Base-by-base conservation (phyloP, 1,140 invertebrate genomes). In the Adoxophyes honmai region DNA sequence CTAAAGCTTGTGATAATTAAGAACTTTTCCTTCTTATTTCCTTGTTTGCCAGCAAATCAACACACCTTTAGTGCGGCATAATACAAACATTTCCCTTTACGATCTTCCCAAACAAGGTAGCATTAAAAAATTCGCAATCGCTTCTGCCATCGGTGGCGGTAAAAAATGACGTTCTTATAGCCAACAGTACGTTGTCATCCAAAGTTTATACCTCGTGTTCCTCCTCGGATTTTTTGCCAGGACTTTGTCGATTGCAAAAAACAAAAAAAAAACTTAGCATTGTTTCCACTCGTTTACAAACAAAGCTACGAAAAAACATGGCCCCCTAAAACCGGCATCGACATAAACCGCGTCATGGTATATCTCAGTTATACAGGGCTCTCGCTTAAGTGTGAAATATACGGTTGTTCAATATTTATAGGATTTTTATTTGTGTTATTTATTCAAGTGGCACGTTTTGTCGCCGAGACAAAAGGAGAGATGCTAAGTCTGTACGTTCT, bases 361-460 rank as follows among this genome's bases (percentile, higher is more conserved):
- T 81, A 86, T 86, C 78, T 77, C 70, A 73, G 74, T 82, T 82
- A 48, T 48, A 78, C 70, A 16, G 68, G 64, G 64, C 71, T 68
- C 72, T 52, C 55, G 52, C 70, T 69, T 74, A 77, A 86, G 83
- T 86, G 83, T 84, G 76, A 86, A 84, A 81, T 84, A 82, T 83
- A 83, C 66, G 68, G 65, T 70, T 75, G 73, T 75, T 80, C 76
- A 80, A 84, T 84, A 86, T 86, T 81, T 86, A 83, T 80, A 83
- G 66, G 73, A 76, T 73, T 80, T 83, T 83, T 83, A 81, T 83
- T 83, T 83, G 68, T 80, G 64, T 81, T 83, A 77, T 86, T 86
- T 86, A 83, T 83, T 81, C 78, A 78, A 59, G 55, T 71, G 61
- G 70, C 81, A 81, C 79, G 83, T 81, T 84, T 83, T 75, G 73